These are phyloP conservation scores for Hymenochirus boettgeri DNA, from an alignment of 2,113 vertebrate species.

Conservation along the genomic window DNA sequence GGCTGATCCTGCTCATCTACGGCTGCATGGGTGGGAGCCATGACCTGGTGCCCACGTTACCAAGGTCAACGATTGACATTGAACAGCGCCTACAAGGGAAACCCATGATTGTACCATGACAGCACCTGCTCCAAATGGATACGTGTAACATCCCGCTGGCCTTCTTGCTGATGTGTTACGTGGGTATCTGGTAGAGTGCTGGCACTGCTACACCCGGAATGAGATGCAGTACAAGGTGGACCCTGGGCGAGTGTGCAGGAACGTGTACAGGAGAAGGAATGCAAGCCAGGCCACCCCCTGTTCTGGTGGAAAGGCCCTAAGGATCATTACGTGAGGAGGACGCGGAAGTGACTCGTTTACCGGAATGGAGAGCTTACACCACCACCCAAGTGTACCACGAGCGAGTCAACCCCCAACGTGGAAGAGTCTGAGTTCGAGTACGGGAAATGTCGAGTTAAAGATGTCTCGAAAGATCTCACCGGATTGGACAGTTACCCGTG, in stretches of 20 bases:
- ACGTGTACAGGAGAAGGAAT: constrained; percentile 89
- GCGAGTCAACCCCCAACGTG: constrained; percentile 94
- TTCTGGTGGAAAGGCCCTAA: constrained; percentile 99
- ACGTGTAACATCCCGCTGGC: constrained; percentile 96
- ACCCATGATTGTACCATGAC: constrained; percentile 86
- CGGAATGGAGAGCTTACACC: constrained; percentile 83
- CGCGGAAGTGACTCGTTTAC: constrained; percentile 71
- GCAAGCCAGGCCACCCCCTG: constrained; percentile 94
- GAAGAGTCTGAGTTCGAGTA: constrained; percentile 96
- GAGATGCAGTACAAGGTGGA: constrained; percentile 89
- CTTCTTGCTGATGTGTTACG: constrained; percentile 92
- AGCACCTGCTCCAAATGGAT: constrained; percentile 96
- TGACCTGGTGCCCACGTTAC: constrained; percentile 91
- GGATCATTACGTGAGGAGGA: constrained; percentile 91
- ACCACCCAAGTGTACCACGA: constrained; percentile 63
- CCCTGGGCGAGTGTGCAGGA: constrained; percentile 87
- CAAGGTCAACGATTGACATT: constrained; percentile 87
- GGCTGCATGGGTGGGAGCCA: constrained; percentile 91
- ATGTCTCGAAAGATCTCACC: constrained; percentile 91
- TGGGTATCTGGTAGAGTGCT: constrained; percentile 95
- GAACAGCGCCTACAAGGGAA: constrained; percentile 78
- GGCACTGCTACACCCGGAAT: constrained; percentile 96
- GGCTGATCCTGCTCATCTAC: constrained; percentile 93
- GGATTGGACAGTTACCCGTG: constrained; percentile 81
- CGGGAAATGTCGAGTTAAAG: constrained; percentile 81